A percentile compares a stretch with the other conserved stretches of the same genome.
phyloP scores from a whole-genome alignment of 2,113 vertebrate species.

The Ivindomyrus marchei region DNA sequence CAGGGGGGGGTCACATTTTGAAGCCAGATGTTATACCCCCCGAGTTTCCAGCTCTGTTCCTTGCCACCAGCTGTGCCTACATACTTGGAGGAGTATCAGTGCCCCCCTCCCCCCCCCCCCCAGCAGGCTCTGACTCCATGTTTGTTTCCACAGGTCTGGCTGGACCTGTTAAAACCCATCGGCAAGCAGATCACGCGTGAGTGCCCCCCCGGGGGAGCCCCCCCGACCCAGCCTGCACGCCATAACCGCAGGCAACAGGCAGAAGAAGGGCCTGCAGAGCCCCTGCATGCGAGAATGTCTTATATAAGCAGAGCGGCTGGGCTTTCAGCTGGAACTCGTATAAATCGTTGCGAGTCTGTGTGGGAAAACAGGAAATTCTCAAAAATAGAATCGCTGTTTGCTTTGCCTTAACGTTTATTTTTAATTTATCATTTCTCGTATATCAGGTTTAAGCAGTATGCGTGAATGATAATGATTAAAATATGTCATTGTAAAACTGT shows the following conservation, averaged over 20 bases:
- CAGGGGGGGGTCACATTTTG: not conserved
- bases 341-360: not conserved
- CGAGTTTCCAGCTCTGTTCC: not conserved
- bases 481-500: not conserved
- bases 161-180: conserved; percentile 86
- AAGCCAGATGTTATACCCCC: not conserved
- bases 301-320: not conserved
- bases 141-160: conserved; percentile 70
- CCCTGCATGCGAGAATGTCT: not conserved
- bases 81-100: not conserved
- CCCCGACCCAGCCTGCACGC: not conserved
- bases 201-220: conserved; percentile 35
- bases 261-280: not conserved
- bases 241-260: not conserved
- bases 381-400: not conserved
- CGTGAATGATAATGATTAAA: not conserved
- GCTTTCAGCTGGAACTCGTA: not conserved
- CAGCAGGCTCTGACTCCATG: not conserved
- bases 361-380: not conserved
- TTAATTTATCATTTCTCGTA: not conserved
- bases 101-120: not conserved
- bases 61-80: not conserved
- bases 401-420: not conserved
- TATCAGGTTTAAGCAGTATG: not conserved
- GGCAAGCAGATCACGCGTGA: conserved; percentile 86